Evolutionary conservation across 2,888 invertebrate species (phyloP), one percentile per base, ranked within the genome.

Genomic region (Cactoblastis cactorum): DNA sequence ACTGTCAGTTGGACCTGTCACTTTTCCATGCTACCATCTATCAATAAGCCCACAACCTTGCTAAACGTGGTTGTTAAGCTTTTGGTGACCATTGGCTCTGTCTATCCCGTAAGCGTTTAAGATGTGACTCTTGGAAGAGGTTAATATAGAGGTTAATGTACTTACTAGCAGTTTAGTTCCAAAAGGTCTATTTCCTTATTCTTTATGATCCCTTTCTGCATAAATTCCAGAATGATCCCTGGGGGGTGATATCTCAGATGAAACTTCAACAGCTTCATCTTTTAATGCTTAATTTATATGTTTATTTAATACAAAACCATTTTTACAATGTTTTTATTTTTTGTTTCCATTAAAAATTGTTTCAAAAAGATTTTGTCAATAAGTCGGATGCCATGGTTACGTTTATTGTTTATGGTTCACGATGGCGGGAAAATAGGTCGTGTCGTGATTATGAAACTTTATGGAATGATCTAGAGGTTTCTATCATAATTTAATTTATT

Each of bases 221-320:
- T 72, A 63, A 92, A 94, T 65, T 93, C 93, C 65, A 94, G 75
- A 8, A 92, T 92, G 50, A 94, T 86, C 14, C 94, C 94, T 55
- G 94, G 94, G 0, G 94, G 94, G 63, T 93, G 93, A 71, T 94
- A 94, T 53, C 94, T 90, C 24, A 94, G 80, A 73, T 93, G 92
- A 66, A 95, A 92, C 80, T 93, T 94, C 52, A 91, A 81, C 53
- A 94, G 80, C 76, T 91, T 93, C 94, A 94, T 94, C n/a, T 19
- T 74, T 46, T 24, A 22, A 38, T 39, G 46, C 17, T n/a, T 14
- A 24, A 18, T 8, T 37, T 32, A n/a, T 11, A 4, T 3, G 12
- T 1, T 22, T 37, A 33, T 33, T 22, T 45, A 9, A 9, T 9
- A 17, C 19, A 53, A 52, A 55, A 49, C 56, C 61, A 63, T 66